These are phyloP conservation scores for Cataglyphis cursor DNA, from an alignment of 2,888 invertebrate genomes.

Conservation along the genomic window DNA sequence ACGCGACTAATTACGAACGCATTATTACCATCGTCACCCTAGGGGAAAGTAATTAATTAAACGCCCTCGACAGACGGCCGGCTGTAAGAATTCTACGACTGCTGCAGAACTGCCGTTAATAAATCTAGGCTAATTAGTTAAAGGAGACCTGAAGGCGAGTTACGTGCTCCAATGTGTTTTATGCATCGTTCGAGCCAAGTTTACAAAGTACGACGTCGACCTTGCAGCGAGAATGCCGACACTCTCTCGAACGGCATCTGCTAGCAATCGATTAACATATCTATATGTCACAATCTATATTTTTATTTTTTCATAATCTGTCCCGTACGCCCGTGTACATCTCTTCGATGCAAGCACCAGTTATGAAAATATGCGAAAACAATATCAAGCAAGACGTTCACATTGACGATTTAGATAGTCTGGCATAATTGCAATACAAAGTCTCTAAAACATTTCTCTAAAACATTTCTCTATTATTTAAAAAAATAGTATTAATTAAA, in stretches of 20 bases:
- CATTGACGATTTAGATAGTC: neutral
- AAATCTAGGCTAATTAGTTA: constrained; percentile 55
- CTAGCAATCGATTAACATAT: constrained; percentile 37
- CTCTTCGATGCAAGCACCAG: neutral
- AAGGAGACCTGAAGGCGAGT: constrained; percentile 6
- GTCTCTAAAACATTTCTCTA: neutral
- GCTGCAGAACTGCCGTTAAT: constrained; percentile 54
- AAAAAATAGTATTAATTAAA: neutral
- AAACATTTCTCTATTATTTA: neutral
- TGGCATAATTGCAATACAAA: neutral
- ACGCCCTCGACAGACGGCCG: constrained; percentile 36
- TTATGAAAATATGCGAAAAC: neutral
- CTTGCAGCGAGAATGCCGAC: constrained; percentile 13
- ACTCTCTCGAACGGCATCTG: neutral
- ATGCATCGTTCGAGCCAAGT: constrained; percentile 43
- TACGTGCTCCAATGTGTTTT: constrained; percentile 36
- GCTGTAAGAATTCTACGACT: constrained; percentile 48
- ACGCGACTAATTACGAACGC: constrained; percentile 50
- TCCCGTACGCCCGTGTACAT: neutral
- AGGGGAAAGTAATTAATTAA: constrained; percentile 45
- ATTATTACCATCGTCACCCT: constrained; percentile 42
- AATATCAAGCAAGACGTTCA: neutral
- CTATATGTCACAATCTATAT: neutral
- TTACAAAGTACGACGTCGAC: constrained; percentile 28
- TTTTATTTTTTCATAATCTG: neutral